These are phyloP conservation scores for Catagonus wagneri DNA, from an alignment of 2,113 vertebrate genomes.

Conservation along the genomic window DNA sequence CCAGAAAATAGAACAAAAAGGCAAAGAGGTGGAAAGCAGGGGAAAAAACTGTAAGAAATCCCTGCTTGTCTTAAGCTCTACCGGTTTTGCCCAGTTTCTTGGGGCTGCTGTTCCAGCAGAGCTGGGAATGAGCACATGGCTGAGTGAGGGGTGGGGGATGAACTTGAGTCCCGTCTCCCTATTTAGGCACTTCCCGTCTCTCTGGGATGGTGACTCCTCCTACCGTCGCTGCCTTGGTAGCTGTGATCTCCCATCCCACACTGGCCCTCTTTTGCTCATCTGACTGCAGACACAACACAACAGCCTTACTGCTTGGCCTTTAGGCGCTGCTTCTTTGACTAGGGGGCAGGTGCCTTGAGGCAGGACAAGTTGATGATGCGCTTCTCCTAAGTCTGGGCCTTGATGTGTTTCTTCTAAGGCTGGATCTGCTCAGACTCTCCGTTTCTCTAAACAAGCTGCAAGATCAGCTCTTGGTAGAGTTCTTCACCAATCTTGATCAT, in stretches of 20 bases:
- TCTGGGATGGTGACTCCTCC: neutral
- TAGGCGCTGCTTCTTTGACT: neutral
- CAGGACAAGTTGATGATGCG: neutral
- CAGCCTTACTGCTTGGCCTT: neutral
- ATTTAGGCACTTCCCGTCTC: too few species aligned
- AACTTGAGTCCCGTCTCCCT: neutral
- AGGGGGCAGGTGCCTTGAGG: neutral
- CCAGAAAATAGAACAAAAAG: neutral
- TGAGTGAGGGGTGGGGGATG: neutral
- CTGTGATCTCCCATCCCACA: neutral
- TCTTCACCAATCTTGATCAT: rapidly evolving
- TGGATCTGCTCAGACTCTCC: neutral
- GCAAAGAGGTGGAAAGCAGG: neutral
- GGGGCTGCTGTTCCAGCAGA: neutral
- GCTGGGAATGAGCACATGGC: neutral
- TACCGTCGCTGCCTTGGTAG: neutral
- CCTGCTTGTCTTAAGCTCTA: neutral
- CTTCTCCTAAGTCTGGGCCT: neutral
- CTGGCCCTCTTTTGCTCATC: neutral
- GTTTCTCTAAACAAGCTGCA: neutral
- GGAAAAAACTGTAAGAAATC: neutral
- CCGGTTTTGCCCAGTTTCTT: neutral
- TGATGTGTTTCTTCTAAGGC: too few species aligned
- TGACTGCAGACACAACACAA: neutral
- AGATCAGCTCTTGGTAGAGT: neutral